Percentiles rank a stretch among this genome's conserved stretches.
Evolutionary conservation across 2,113 vertebrate species (phyloP).

Genomic region (Zeus faber): DNA sequence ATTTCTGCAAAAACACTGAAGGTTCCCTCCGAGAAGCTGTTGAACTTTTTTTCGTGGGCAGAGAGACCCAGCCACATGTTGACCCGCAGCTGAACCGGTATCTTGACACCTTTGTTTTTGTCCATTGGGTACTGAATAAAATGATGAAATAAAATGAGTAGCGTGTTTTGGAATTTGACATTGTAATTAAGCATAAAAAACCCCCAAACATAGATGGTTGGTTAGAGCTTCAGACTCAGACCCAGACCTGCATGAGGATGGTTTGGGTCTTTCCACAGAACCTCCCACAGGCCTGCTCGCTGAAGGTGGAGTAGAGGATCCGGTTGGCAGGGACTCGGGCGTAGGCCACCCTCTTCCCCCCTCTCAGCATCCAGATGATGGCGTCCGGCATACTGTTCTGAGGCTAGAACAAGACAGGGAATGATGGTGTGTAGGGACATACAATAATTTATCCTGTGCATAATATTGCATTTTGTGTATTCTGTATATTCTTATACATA

Average conservation of each 20-base stretch:
- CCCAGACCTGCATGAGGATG: conserved; percentile 93
- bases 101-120: conserved; percentile 81
- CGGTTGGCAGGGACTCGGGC: conserved; percentile 87
- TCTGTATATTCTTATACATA: too few relatives aligned
- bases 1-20: conserved; percentile 95
- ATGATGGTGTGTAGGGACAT: background rate
- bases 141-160: conserved; percentile 4
- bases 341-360: conserved; percentile 89
- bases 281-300: conserved; percentile 83
- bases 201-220: background rate
- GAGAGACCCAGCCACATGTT: conserved; percentile 95
- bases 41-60: conserved; percentile 88
- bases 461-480: too few relatives aligned
- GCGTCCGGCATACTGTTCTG: conserved; percentile 97
- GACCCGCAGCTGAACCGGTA: conserved; percentile 85
- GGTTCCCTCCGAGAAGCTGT: conserved; percentile 84
- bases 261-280: conserved; percentile 89
- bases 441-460: too few relatives aligned
- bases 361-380: conserved; percentile 96
- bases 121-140: conserved; percentile 88
- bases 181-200: background rate
- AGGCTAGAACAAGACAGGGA: conserved; percentile 69
- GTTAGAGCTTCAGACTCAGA: too few relatives aligned
- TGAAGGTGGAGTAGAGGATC: conserved; percentile 84
- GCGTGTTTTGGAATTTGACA: background rate